Evolutionary conservation across 2,797 vertebrate species (phyloP).

Genomic region (Esox lucius): DNA sequence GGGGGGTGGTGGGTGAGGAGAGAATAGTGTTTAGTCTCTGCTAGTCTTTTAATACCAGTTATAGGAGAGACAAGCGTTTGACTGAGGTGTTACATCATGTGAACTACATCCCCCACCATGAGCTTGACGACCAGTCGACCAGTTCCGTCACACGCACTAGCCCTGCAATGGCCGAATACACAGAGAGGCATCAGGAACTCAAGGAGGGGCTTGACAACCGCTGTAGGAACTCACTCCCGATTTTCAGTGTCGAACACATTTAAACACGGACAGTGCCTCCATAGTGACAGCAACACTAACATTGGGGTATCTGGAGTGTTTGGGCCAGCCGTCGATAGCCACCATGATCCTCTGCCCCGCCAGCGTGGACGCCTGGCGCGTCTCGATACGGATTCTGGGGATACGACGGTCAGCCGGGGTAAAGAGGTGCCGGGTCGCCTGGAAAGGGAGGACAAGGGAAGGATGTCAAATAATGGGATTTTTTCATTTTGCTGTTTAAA

Average conservation of each 20-base stretch:
- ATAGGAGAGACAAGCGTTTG: not conserved
- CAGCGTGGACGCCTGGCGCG: constrained; percentile 84
- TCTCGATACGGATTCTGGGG: constrained; percentile 95
- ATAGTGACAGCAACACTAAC: constrained; percentile 68
- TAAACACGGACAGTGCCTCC: too few relatives aligned
- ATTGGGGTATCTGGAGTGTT: constrained; percentile 95
- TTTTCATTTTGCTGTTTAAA: too few relatives aligned
- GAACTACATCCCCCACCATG: too few relatives aligned
- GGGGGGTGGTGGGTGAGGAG: not conserved
- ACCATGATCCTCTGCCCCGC: constrained; percentile 95
- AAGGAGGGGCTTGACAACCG: too few relatives aligned
- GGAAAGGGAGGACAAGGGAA: not conserved
- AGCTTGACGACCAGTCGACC: too few relatives aligned
- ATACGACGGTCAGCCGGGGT: constrained; percentile 93
- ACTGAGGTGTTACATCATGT: not conserved
- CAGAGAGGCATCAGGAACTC: too few relatives aligned
- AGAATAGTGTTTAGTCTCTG: not conserved
- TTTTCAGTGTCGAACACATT: too few relatives aligned
- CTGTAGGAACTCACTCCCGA: too few relatives aligned
- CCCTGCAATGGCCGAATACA: too few relatives aligned
- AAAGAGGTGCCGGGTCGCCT: constrained; percentile 95
- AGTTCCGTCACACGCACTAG: too few relatives aligned
- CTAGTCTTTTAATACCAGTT: not conserved
- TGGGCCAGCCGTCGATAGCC: constrained; percentile 95
- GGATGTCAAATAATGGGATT: too few relatives aligned